phyloP scores from a whole-genome alignment of 2,113 vertebrate genomes.

The Motacilla tschutschensis region DNA sequence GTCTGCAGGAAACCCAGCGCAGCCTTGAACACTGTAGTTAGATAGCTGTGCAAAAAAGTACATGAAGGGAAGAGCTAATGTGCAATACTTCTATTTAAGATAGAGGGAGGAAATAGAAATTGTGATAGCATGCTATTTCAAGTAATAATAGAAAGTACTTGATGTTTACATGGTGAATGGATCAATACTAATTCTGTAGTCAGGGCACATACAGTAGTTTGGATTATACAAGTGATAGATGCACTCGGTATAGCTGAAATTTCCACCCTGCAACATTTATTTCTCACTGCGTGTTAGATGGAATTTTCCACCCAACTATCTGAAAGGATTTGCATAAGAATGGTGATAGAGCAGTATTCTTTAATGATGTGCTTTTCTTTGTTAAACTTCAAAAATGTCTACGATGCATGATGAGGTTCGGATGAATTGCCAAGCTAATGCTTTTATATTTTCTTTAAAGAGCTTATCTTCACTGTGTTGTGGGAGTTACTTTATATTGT shows the following conservation, averaged over 20 bases:
- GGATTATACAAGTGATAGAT: slow-evolving; percentile 83
- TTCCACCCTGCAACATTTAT: slow-evolving; percentile 80
- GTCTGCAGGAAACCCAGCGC: slow-evolving; percentile 76
- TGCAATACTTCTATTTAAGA: slow-evolving; percentile 83
- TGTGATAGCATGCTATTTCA: slow-evolving; percentile 85
- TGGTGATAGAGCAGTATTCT: slow-evolving; percentile 82
- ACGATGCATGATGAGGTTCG: slow-evolving; percentile 77
- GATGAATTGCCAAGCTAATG: slow-evolving; percentile 81
- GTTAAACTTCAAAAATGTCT: slow-evolving; percentile 85
- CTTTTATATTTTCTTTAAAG: slow-evolving; percentile 84
- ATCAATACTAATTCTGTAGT: slow-evolving; percentile 84
- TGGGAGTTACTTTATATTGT: slow-evolving; percentile 76
- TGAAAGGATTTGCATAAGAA: slow-evolving; percentile 84
- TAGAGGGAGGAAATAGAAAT: slow-evolving; percentile 84
- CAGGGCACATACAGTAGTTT: slow-evolving; percentile 79
- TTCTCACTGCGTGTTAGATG: slow-evolving; percentile 77
- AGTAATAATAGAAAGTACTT: slow-evolving; percentile 85
- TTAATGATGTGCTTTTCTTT: slow-evolving; percentile 85
- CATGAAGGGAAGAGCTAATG: slow-evolving; percentile 78
- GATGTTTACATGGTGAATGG: slow-evolving; percentile 84
- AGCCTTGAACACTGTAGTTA: slow-evolving; percentile 74
- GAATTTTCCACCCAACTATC: slow-evolving; percentile 83
- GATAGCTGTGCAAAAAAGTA: slow-evolving; percentile 79
- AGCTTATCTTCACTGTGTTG: slow-evolving; percentile 78
- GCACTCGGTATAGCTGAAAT: slow-evolving; percentile 76